These are phyloP conservation scores for Fregata magnificens DNA, from an alignment of 2,113 vertebrate species.

Conservation along the genomic window DNA sequence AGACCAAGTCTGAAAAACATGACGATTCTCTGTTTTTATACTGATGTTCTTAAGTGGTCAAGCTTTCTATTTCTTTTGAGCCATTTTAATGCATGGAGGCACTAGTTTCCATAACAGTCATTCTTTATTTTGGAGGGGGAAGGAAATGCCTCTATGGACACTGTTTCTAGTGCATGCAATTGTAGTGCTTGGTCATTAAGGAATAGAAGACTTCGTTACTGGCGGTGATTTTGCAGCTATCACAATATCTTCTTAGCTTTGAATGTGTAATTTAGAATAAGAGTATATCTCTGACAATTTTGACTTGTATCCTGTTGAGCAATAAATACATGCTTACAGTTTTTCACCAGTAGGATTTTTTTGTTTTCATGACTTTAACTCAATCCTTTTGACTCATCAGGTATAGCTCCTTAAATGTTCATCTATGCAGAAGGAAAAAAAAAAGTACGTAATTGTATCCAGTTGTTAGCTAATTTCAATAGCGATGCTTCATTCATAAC, in stretches of 20 bases:
- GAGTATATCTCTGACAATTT: not conserved
- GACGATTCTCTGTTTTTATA: not conserved
- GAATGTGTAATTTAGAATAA: not conserved
- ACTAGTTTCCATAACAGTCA: not conserved
- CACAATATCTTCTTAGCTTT: not conserved
- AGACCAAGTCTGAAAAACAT: not conserved
- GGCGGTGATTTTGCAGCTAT: not conserved
- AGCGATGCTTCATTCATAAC: not conserved
- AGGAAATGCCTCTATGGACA: not conserved
- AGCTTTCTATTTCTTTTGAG: not conserved
- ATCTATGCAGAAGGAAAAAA: not conserved
- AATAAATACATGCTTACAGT: not conserved
- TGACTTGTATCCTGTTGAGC: not conserved
- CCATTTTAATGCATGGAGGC: not conserved
- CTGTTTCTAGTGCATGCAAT: not conserved
- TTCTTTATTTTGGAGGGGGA: not conserved
- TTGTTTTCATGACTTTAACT: not conserved
- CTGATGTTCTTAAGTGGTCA: not conserved
- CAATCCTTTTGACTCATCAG: not conserved
- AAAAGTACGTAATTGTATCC: not conserved
- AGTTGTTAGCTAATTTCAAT: not conserved
- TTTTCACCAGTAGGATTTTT: not conserved
- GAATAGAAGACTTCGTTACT: not conserved
- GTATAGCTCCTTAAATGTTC: not conserved
- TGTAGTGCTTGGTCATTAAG: not conserved